Evolutionary conservation across 2,113 vertebrate species (phyloP).

Genomic region (Notarius lentiginosus): DNA sequence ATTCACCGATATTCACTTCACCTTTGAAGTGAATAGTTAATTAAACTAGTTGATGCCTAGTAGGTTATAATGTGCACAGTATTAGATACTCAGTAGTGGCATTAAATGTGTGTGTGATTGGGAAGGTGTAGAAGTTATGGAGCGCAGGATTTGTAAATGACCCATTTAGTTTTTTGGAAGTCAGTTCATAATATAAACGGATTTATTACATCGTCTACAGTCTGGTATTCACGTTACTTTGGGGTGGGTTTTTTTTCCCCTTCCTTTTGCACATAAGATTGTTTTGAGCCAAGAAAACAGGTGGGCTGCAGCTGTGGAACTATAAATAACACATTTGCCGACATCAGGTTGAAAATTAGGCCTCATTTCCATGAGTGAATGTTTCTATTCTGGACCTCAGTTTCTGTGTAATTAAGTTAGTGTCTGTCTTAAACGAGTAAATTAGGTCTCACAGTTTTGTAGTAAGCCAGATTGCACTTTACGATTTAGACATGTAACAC

Average conservation of each 20-base stretch:
- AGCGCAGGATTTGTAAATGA: not conserved
- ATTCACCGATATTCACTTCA: no score
- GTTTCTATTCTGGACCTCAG: not conserved
- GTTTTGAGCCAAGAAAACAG: not conserved
- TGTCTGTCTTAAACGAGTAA: not conserved
- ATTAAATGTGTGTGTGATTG: not conserved
- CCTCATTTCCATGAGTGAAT: not conserved
- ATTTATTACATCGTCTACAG: not conserved
- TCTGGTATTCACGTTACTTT: not conserved
- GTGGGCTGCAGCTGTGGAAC: not conserved
- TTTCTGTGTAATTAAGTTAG: not conserved
- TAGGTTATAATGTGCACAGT: not conserved
- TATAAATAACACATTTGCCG: conserved; percentile 6
- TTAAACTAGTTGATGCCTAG: not conserved
- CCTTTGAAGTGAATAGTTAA: no score
- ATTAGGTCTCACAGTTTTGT: not conserved
- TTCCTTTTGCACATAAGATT: not conserved
- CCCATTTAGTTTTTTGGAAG: not conserved
- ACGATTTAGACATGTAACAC: not conserved
- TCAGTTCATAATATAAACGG: not conserved
- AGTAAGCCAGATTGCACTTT: not conserved
- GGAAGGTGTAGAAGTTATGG: not conserved
- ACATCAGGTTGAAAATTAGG: not conserved
- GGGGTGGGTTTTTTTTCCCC: not conserved
- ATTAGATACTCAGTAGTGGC: not conserved